Evolutionary conservation across 2,888 invertebrate species (phyloP).

Genomic region (Mimas tiliae): DNA sequence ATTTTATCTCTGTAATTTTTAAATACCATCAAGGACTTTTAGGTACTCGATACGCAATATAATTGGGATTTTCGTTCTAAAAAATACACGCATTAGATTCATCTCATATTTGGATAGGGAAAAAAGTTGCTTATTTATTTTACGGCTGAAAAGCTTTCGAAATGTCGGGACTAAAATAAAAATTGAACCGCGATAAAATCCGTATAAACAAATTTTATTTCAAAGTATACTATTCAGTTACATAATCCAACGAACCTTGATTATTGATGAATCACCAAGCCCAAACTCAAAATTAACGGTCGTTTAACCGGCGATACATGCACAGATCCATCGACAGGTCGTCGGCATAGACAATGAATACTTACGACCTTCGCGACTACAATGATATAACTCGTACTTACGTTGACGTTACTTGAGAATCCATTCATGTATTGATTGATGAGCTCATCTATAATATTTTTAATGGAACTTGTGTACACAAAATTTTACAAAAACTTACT

Average conservation of each 20-base stretch:
- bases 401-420: neutral
- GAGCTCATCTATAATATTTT: no score
- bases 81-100: no score
- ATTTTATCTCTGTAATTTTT: neutral
- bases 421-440: neutral
- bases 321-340: neutral
- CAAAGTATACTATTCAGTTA: no score
- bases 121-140: no score
- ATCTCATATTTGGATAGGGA: no score
- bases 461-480: no score
- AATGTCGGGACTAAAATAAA: no score
- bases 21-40: neutral
- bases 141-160: no score
- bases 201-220: no score
- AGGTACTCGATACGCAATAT: neutral
- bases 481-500: no score
- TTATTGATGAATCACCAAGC: neutral
- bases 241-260: no score
- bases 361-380: slow-evolving; percentile 4
- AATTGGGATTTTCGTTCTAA: neutral
- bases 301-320: neutral
- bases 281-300: neutral
- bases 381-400: neutral
- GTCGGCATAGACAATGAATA: slow-evolving; percentile 15
- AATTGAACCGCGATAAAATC: no score